Evolutionary conservation across 2,113 vertebrate species (phyloP).

Genomic region (Peromyscus maniculatus): DNA sequence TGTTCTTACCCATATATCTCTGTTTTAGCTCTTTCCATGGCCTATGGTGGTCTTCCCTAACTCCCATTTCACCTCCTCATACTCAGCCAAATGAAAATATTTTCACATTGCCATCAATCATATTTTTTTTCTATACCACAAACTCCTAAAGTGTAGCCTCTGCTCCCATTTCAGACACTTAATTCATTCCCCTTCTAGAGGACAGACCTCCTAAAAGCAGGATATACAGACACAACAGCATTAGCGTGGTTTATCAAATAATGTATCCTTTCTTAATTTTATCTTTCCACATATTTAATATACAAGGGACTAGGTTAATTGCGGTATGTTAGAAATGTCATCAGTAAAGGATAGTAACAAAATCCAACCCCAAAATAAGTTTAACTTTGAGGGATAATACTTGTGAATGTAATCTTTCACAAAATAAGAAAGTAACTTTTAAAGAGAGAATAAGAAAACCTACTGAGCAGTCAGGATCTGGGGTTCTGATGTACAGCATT

Average conservation of each 20-base stretch:
- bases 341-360: neutral
- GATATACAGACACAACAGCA: neutral
- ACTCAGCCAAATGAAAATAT: neutral
- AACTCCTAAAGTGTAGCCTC: neutral
- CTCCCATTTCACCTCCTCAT: neutral
- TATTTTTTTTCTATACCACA: neutral
- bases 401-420: neutral
- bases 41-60: neutral
- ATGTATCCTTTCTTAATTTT: neutral
- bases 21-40: neutral
- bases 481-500: neutral
- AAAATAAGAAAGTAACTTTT: neutral
- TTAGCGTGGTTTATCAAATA: neutral
- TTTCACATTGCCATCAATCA: neutral
- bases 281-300: neutral
- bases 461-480: neutral
- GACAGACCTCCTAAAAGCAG: neutral
- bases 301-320: neutral
- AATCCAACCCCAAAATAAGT: slow-evolving; percentile 9
- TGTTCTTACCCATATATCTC: neutral
- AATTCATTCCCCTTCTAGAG: neutral
- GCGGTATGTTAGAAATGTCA: neutral
- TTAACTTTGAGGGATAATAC: neutral
- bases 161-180: neutral
- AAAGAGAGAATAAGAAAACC: neutral